Evolutionary conservation across 2,113 vertebrate species (phyloP), one percentile per base, ranked within the genome.

Genomic region (Dunckerocampus dactyliophorus): DNA sequence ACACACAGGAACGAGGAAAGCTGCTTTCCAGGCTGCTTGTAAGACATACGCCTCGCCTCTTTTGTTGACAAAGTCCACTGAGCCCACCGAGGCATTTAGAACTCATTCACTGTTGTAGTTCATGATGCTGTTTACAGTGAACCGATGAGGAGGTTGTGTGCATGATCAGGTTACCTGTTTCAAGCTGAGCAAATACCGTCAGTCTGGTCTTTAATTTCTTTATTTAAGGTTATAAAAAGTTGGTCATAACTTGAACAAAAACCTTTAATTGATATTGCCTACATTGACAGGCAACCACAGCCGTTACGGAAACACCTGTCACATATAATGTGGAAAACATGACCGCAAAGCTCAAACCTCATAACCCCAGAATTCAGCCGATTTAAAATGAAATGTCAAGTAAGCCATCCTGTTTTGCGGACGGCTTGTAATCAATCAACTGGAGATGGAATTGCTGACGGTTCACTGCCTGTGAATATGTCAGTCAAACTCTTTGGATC

Each of bases 31-130:
- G 87, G 82, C 49, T 28, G 37, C 28, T 87, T 78, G 21, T 89
- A 84, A 75, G 86, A 84, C 72, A 1, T 76, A 54, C 22, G 19
- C n/a, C 22, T 76, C 15, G 12, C 49, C 53, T 28, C 10, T 61
- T 21, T 52, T 45, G 50, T 87, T 52, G 88, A 87, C 0, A 87
- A 88, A 88, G 88, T 88, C 88, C 62, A 22, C 37, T 8, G 19
- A 53, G 8, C 84, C 88, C 34, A 91, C 81, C 82, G 83, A 59
- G n/a, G 84, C 88, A 0, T 92, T 89, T 2, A 88, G 87, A 85
- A 88, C 31, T 7, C 80, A 17, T 7, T 88, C 86, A 0, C 78
- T 68, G 12, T 43, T 89, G 0, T 74, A 84, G 61, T 85, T 88
- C 39, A 86, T 58, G 0, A 77, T 43, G 1, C 86, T 90, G 71